phyloP scores from a whole-genome alignment of 2,888 invertebrate species.

The Trachelus stipa region DNA sequence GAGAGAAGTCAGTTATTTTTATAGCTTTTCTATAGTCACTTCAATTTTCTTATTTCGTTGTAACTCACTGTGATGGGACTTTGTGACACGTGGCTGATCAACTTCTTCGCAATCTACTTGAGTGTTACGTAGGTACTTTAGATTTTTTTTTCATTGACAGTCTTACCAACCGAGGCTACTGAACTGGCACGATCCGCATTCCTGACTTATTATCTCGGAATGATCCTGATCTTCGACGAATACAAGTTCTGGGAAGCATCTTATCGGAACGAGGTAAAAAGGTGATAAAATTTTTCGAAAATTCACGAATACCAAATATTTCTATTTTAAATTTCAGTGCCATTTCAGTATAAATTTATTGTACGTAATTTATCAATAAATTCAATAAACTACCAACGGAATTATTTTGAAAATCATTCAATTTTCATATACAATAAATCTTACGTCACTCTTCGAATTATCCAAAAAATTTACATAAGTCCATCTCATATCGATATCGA shows the following conservation, averaged over 20 bases:
- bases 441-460: neutral
- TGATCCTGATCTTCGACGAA: neutral
- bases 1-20: neutral
- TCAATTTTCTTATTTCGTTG: neutral
- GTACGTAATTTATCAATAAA: neutral
- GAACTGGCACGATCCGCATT: conserved; percentile 1
- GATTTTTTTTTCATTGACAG: neutral
- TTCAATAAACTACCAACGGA: neutral
- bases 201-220: neutral
- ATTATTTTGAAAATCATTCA: neutral
- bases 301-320: neutral
- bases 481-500: neutral
- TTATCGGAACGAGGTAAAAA: neutral
- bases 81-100: neutral
- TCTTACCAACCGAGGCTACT: neutral
- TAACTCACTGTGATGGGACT: neutral
- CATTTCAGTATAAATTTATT: neutral
- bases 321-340: neutral
- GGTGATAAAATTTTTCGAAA: neutral
- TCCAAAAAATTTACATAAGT: neutral
- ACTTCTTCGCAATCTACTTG: neutral
- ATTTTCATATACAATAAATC: neutral
- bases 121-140: neutral
- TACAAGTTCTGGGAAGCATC: neutral
- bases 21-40: neutral